Evolutionary conservation across 2,888 invertebrate genomes (phyloP).

Genomic region (Tachystola acroxantha): DNA sequence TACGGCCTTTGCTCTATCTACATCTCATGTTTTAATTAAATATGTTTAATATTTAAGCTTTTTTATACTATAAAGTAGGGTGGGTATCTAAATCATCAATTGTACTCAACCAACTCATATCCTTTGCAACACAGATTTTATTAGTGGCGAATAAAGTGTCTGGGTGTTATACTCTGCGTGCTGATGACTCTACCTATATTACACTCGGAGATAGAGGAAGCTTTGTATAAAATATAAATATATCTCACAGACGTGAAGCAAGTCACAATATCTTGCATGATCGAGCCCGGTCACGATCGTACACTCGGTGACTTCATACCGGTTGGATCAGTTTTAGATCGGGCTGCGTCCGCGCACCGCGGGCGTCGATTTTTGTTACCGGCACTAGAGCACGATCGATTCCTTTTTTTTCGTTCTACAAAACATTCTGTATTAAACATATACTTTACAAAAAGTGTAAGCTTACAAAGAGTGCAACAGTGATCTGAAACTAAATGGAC

Average conservation of each 20-base stretch:
- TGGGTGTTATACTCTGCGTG: too few species aligned
- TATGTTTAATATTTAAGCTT: too few species aligned
- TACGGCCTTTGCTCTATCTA: too few species aligned
- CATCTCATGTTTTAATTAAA: too few species aligned
- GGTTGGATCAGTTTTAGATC: constrained; percentile 70
- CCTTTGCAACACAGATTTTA: too few species aligned
- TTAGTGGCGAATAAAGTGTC: too few species aligned
- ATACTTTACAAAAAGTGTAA: constrained; percentile 2
- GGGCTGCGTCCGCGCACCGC: constrained; percentile 56
- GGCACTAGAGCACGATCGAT: constrained; percentile 39
- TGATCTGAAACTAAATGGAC: constrained; percentile 1
- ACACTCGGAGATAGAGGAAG: neutral
- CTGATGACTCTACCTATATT: too few species aligned
- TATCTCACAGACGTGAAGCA: constrained; percentile 23
- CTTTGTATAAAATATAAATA: constrained; percentile 3
- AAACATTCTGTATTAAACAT: constrained; percentile 12
- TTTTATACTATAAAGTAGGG: too few species aligned
- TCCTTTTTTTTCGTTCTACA: constrained; percentile 37
- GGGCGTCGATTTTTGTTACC: constrained; percentile 24
- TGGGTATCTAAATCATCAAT: too few species aligned
- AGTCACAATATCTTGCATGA: constrained; percentile 28
- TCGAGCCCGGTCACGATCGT: constrained; percentile 45
- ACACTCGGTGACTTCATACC: constrained; percentile 53
- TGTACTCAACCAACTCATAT: too few species aligned
- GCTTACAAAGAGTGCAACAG: constrained; percentile 2